Evolutionary conservation across 2,797 vertebrate species (phyloP), one percentile per base, ranked within the genome.

Genomic region (Rhodeus uyekii): DNA sequence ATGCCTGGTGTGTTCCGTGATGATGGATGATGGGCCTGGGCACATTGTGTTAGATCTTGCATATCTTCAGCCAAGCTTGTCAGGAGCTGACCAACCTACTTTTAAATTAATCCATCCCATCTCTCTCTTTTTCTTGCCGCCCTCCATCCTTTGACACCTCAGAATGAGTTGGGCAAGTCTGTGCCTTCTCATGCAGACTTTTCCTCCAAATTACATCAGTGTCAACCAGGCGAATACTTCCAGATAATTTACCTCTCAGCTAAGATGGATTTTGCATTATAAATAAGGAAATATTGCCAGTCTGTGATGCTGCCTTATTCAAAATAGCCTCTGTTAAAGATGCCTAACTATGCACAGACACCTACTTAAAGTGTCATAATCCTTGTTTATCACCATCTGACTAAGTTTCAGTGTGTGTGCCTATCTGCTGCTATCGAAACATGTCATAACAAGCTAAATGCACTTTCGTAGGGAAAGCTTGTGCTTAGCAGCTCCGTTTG

Each of bases 241-340:
- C 75, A 74, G 82, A 71, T 86, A 84, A 86, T 86, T 76, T 69
- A 36, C 44, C 29, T 32, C 61, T 78, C 42, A 82, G 27, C 65
- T 22, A 46, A 86, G 60, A 75, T 38, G 79, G 39, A 75, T 78
- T n/a, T 36, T 82, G 71, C 64, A 78, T 67, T 80, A 48, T 81
- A 86, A 85, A 86, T 87, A 85, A 83, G 76, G 32, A 46, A 48
- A 50, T 80, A 64, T 75, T 80, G 68, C 34, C 27, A 75, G 44
- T 63, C 69, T 85, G 80, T 85, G 74, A 84, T 50, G 60, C 80
- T 34, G 22, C 38, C 65, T 72, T 63, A 78, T 72, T 50, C 65
- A 80, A 19, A 39, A 65, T 48, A 38, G 55, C 39, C 69, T 38
- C 10, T n/a, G 29, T 72, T 72, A 29, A 82, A 63, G 53, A 82